These are phyloP conservation scores for Oligia latruncula DNA, from an alignment of 2,888 invertebrate genomes.

Conservation along the genomic window DNA sequence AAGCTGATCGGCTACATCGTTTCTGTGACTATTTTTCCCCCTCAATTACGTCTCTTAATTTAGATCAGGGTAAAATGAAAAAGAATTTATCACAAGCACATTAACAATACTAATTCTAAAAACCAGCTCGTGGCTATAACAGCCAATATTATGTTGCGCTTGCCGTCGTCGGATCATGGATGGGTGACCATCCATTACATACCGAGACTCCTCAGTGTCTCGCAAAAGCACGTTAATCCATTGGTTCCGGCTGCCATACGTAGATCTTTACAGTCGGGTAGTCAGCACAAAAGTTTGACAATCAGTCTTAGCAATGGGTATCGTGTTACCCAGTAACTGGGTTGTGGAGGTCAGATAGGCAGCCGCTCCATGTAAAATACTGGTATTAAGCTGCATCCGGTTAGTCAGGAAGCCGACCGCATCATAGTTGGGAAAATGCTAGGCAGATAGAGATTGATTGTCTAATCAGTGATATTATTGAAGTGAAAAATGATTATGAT, in stretches of 20 bases:
- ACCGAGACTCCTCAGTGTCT: not conserved
- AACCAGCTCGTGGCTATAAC: not conserved
- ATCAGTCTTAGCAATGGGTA: not conserved
- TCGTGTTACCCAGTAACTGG: not conserved
- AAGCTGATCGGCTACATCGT: not conserved
- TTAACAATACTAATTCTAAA: not conserved
- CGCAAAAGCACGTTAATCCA: not conserved
- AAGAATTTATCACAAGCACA: not conserved
- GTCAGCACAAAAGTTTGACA: not conserved
- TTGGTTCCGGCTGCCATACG: not conserved
- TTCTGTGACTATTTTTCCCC: constrained; percentile 2
- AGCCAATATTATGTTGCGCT: not conserved
- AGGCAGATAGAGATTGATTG: not conserved
- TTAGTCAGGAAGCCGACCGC: not conserved
- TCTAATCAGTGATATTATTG: not conserved
- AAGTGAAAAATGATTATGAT: too few relatives aligned
- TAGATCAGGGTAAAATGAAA: constrained; percentile 4
- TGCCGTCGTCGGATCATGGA: too few relatives aligned
- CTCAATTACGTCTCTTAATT: constrained; percentile 23
- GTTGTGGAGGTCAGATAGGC: not conserved
- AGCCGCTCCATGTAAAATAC: not conserved
- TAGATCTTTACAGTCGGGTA: not conserved
- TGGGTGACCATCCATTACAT: not conserved
- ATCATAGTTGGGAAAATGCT: not conserved
- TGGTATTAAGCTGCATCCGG: not conserved